Base-by-base conservation (phyloP, 2,113 vertebrate genomes). In the Hassar affinis region DNA sequence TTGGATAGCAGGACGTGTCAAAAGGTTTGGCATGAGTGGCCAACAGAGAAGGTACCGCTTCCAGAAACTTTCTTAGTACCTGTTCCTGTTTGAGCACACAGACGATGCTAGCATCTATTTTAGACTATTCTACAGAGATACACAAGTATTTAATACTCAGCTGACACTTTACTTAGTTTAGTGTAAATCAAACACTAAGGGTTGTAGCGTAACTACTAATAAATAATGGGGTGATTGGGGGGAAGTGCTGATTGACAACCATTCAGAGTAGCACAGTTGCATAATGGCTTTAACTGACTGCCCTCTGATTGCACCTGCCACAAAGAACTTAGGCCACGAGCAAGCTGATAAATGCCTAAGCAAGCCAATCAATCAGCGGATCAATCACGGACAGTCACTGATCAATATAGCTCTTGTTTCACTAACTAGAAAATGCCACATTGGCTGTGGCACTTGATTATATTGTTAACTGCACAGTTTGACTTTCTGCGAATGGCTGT, bases 11-110 rank as follows among this genome's bases (percentile, higher is more conserved):
- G 91, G 94, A 96, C 90, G 92, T 93, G 93, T 95, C 95, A 93
- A 94, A 94, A 89, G 94, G 94, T 89, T 90, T 92, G 78, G 95
- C 95, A 89, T 97, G 92, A 91, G 92, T 92, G 89, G 94, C 92
- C 92, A 98, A 93, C 94, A 97, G 94, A 91, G 93, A 93, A 82
- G 95, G 96, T 91, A 98, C 93, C 91, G 96, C 96, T 93, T 96
- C 92, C 89, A 95, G 93, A 94, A 96, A 95, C 93, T 92, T 95
- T 87, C 91, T 90, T 92, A 95, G 90, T 85, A 95, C 95, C 75
- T 94, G 91, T 91, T 98, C 95, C 96, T 98, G 93, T 89, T 90
- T 92, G 92, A 93, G 93, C 86, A 94, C 92, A 94, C 93, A 93
- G 92, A 94, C 92, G 91, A 94, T 78, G 52, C 11, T 4, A 35